Evolutionary conservation across 2,888 invertebrate species (phyloP).

Genomic region (Diogma glabrata): DNA sequence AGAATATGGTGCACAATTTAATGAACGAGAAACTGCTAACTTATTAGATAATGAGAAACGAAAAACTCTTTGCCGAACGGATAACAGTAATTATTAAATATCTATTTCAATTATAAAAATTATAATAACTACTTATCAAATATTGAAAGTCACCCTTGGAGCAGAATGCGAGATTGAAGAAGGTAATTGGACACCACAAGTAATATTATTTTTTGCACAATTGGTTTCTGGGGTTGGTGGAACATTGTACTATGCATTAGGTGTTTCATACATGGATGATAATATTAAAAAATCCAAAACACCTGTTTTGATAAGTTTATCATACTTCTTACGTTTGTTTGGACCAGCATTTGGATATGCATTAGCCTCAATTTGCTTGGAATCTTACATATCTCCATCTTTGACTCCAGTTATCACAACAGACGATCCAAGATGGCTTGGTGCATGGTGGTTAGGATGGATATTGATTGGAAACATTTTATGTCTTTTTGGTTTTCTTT

Average conservation of each 20-base stretch:
- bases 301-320: constrained; percentile 57
- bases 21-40: constrained; percentile 36
- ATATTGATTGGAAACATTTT: constrained; percentile 47
- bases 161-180: constrained; percentile 40
- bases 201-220: constrained; percentile 53
- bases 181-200: constrained; percentile 48
- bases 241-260: constrained; percentile 54
- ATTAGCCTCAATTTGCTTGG: constrained; percentile 51
- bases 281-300: constrained; percentile 63
- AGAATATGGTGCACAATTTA: constrained; percentile 42
- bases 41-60: constrained; percentile 39
- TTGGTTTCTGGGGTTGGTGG: constrained; percentile 60
- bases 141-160: too few species aligned
- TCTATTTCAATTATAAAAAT: too few species aligned
- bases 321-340: constrained; percentile 54
- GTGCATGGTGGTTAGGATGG: constrained; percentile 78
- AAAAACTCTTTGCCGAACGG: constrained; percentile 45
- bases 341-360: constrained; percentile 59
- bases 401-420: constrained; percentile 51
- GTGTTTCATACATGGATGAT: constrained; percentile 63
- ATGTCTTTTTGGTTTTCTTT: constrained; percentile 44
- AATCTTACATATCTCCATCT: constrained; percentile 52
- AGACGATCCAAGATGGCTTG: constrained; percentile 64
- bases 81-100: too few species aligned
- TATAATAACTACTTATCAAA: too few species aligned